Evolutionary conservation across 2,113 vertebrate species (phyloP), one percentile per base, ranked within the genome.

Genomic region (Myrmophylax atrothorax): DNA sequence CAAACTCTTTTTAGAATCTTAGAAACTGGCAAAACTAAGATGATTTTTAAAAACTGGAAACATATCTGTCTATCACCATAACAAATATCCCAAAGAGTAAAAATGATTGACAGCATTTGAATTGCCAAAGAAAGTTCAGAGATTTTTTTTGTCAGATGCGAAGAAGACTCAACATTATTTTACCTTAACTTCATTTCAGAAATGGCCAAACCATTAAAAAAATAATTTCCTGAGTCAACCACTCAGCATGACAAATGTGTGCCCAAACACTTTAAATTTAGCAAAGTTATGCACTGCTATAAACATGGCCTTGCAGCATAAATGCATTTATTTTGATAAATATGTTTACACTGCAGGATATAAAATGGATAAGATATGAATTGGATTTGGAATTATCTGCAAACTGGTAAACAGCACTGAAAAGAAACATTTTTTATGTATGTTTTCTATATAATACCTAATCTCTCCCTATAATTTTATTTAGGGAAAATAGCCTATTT

Each of bases 291-390:
- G 70, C 52, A 79, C 47, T 29, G 29, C 85, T 81, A 90, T 74
- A 95, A 95, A 95, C 59, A 80, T 72, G 50, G 76, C 76, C 73
- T 93, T 95, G 73, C 52, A 84, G 93, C 86, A 72, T 81, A 92
- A 95, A 88, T 80, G 55, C 72, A 85, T 92, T 92, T 86, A 84
- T 94, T 95, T 93, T 97, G 86, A 96, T 92, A 93, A 90, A 94
- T 89, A 84, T 94, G 76, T 93, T 96, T 96, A 90, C 47, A 88
- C 52, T 84, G 89, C 64, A 78, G 52, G 64, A 92, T 92, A 89
- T 86, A 93, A 93, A 96, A 84, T 37, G 38, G 33, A 56, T 77
- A 83, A 88, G 68, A 92, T 86, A 92, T 89, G 76, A 92, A 84
- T 23, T 88, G 69, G 44, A 92, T 89, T 87, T 95, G 47, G 33